A percentile compares a stretch with the other conserved stretches of the same genome.
These are phyloP conservation scores for Tetramorium simillimum DNA, from an alignment of 1,140 invertebrate genomes.

Conservation along the genomic window DNA sequence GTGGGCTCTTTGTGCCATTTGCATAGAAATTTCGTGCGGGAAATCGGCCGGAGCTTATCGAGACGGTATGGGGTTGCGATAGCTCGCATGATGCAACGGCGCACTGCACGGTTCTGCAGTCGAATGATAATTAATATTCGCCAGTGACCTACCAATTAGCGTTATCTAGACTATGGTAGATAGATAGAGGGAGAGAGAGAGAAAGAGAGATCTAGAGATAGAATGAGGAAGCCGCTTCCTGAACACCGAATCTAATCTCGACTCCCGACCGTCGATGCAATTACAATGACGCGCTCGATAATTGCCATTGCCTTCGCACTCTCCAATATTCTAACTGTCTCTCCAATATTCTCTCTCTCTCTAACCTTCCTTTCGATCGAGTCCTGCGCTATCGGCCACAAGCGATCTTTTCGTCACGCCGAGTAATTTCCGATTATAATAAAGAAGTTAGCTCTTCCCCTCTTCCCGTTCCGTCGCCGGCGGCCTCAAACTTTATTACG, in stretches of 20 bases:
- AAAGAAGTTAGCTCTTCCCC: slow-evolving; percentile 1
- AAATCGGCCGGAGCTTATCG: slow-evolving; percentile 35
- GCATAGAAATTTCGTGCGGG: slow-evolving; percentile 28
- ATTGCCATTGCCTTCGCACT: slow-evolving; percentile 49
- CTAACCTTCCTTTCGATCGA: not conserved
- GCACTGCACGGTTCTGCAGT: slow-evolving; percentile 39
- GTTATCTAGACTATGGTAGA: slow-evolving; percentile 26
- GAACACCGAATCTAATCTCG: slow-evolving; percentile 48
- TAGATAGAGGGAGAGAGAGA: not conserved
- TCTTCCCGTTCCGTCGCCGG: not conserved
- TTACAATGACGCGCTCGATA: slow-evolving; percentile 54
- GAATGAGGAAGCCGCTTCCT: slow-evolving; percentile 11
- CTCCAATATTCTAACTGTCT: slow-evolving; percentile 28
- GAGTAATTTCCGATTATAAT: slow-evolving; percentile 45
- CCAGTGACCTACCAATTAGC: slow-evolving; percentile 59
- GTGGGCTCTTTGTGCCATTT: slow-evolving; percentile 28
- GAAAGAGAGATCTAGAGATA: not conserved
- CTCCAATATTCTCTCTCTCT: not conserved
- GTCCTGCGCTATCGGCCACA: not conserved
- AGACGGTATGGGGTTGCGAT: slow-evolving; percentile 13
- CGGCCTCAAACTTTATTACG: slow-evolving; percentile 4
- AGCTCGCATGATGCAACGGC: slow-evolving; percentile 19
- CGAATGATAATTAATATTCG: slow-evolving; percentile 70
- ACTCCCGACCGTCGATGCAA: slow-evolving; percentile 10
- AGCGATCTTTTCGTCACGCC: not conserved